phyloP scores from a whole-genome alignment of 2,113 vertebrate species.

The Colossoma macropomum region DNA sequence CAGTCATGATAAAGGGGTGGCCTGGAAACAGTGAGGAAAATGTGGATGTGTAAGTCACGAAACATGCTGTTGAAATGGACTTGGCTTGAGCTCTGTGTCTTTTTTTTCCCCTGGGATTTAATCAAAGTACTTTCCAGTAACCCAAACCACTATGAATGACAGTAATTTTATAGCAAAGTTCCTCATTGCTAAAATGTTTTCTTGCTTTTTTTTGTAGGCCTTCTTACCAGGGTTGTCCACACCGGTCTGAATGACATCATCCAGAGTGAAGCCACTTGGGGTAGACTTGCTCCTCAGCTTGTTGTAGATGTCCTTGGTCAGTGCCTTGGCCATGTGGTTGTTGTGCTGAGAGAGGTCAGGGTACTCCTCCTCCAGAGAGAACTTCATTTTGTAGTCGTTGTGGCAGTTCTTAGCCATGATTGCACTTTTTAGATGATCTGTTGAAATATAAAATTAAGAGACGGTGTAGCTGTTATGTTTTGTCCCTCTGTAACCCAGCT shows the following conservation, averaged over 20 bases:
- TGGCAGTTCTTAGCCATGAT: slow-evolving; percentile 89
- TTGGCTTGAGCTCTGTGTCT: neutral
- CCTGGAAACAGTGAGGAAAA: slow-evolving; percentile 68
- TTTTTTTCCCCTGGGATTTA: neutral
- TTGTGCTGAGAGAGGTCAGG: slow-evolving; percentile 88
- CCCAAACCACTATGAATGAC: too few relatives aligned
- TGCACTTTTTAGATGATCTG: slow-evolving; percentile 70
- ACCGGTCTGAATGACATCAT: slow-evolving; percentile 90
- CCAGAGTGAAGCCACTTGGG: slow-evolving; percentile 90
- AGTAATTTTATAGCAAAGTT: too few relatives aligned
- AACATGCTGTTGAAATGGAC: neutral
- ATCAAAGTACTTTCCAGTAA: too few relatives aligned
- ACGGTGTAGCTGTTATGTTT: neutral
- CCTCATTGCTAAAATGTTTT: neutral
- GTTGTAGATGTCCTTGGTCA: slow-evolving; percentile 83
- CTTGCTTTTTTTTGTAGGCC: neutral
- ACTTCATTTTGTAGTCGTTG: slow-evolving; percentile 91
- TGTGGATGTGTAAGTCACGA: neutral
- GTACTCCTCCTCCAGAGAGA: slow-evolving; percentile 82
- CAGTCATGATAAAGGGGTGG: slow-evolving; percentile 96
- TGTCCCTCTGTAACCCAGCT: neutral
- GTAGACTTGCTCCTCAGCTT: slow-evolving; percentile 90
- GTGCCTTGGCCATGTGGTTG: slow-evolving; percentile 93
- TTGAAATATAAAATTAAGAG: neutral
- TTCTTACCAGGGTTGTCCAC: slow-evolving; percentile 91